Conservation (phyloP, 2,113 vertebrate genomes). For the Lucifuga dentata region DNA sequence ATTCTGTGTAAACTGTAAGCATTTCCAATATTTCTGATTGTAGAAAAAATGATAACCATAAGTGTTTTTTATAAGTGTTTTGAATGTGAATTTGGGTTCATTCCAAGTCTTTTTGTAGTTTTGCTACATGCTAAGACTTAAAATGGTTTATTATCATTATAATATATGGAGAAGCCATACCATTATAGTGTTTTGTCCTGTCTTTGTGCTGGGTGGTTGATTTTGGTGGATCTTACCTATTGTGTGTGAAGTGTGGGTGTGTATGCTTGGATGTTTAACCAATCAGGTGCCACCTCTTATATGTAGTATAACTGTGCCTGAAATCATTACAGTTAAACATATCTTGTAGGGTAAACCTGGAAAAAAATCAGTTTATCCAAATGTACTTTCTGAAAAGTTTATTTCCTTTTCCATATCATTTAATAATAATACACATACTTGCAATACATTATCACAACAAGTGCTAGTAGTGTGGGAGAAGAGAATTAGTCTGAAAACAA, state of each 20-base stretch:
- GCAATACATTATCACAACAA: too few species aligned
- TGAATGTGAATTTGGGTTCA: background rate
- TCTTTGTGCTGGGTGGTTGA: background rate
- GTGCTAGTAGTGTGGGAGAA: too few species aligned
- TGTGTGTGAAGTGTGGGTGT: too few species aligned
- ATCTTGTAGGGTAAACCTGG: too few species aligned
- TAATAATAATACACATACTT: too few species aligned
- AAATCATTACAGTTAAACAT: too few species aligned
- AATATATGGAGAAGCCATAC: background rate
- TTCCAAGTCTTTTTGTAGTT: conserved; percentile 14
- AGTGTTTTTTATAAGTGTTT: conserved; percentile 36
- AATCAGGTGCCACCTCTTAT: background rate
- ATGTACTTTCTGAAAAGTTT: too few species aligned
- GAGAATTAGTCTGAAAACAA: too few species aligned
- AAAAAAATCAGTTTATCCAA: too few species aligned
- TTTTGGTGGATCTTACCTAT: background rate
- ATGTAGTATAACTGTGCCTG: background rate
- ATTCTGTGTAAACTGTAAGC: conserved; percentile 42
- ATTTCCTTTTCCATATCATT: too few species aligned
- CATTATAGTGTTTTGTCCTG: background rate
- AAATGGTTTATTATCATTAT: background rate
- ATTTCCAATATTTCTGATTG: conserved; percentile 29
- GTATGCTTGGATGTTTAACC: background rate
- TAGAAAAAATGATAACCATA: conserved; percentile 21
- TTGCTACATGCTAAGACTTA: conserved; percentile 9